Conservation (phyloP, 2,113 vertebrate species). For the Origma solitaria region DNA sequence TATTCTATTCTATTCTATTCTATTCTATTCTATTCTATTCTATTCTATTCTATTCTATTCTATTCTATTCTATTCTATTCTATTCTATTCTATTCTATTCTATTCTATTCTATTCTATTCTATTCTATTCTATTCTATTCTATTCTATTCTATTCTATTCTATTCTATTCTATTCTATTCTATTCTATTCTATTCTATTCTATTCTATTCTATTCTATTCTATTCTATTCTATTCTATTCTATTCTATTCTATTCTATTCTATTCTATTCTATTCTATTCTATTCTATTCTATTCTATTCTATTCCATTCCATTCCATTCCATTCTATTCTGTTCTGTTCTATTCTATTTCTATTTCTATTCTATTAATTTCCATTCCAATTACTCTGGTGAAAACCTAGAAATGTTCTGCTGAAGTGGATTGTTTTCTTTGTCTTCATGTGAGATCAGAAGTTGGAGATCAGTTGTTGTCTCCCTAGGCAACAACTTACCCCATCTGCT, state of each 20-base stretch:
- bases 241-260: background rate
- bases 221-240: background rate
- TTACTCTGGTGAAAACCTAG: background rate
- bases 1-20: background rate
- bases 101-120: background rate
- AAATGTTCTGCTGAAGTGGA: background rate
- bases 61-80: too few relatives aligned
- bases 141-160: background rate
- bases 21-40: background rate
- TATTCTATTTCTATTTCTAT: too few relatives aligned
- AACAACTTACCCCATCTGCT: background rate
- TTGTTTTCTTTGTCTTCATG: background rate
- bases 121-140: background rate
- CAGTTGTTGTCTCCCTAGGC: too few relatives aligned
- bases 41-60: background rate
- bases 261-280: background rate
- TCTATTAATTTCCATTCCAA: background rate
- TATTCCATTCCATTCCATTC: background rate
- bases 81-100: background rate
- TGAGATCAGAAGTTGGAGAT: background rate
- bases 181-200: background rate
- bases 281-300: background rate
- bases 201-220: background rate
- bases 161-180: background rate
- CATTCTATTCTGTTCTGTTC: background rate